A percentile compares a stretch with the other conserved stretches of the same genome.
Evolutionary conservation across 2,888 invertebrate species (phyloP).

Genomic region (Pteria penguin): DNA sequence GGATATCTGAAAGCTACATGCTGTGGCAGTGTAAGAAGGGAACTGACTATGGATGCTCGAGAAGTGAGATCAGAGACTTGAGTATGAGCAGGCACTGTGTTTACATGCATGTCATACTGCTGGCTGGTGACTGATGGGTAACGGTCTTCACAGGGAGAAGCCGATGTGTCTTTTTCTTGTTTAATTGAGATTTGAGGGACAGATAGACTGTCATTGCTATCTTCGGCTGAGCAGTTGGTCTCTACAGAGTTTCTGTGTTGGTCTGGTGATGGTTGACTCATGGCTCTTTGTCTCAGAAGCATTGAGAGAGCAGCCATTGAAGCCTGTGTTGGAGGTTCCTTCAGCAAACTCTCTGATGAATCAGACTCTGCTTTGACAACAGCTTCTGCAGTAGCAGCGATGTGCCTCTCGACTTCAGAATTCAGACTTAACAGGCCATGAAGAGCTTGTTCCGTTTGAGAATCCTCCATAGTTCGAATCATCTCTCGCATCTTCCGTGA

Average conservation of each 20-base stretch:
- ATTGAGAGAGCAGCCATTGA: constrained; percentile 72
- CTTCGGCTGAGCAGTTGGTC: constrained; percentile 32
- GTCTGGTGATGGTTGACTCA: constrained; percentile 45
- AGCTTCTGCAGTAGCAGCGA: constrained; percentile 23
- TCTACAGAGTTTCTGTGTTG: constrained; percentile 26
- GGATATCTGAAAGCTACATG: constrained; percentile 38
- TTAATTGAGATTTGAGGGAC: constrained; percentile 2
- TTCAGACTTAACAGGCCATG: constrained; percentile 79
- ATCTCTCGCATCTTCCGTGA: constrained; percentile 79
- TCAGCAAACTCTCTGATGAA: constrained; percentile 45
- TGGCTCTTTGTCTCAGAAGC: constrained; percentile 67
- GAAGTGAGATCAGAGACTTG: constrained; percentile 11
- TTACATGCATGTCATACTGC: constrained; percentile 19
- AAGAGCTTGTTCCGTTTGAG: constrained; percentile 79
- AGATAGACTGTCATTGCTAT: constrained; percentile 28
- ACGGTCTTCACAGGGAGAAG: background rate
- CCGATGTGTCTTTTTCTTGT: background rate
- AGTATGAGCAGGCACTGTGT: constrained; percentile 32
- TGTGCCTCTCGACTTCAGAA: constrained; percentile 58
- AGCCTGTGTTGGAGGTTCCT: constrained; percentile 59
- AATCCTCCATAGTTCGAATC: constrained; percentile 79
- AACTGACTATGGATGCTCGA: constrained; percentile 31
- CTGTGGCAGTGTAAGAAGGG: constrained; percentile 34
- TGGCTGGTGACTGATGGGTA: background rate
- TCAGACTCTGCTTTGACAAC: constrained; percentile 33